Base-by-base conservation (phyloP, 2,797 vertebrate genomes). In the Gymnothorax javanicus region DNA sequence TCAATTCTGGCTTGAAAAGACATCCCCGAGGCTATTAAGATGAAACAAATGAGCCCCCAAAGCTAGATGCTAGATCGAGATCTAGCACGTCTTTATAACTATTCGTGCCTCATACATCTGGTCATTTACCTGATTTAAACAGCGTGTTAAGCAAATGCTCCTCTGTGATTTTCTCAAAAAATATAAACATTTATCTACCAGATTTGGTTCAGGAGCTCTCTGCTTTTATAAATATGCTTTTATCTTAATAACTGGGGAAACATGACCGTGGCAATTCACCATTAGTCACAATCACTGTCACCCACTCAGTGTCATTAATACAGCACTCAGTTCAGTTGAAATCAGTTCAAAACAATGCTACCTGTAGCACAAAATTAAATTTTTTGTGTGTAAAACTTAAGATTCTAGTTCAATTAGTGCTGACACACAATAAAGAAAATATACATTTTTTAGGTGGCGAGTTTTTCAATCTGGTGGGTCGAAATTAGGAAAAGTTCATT, bases 31-130 rank as follows among this genome's bases (percentile, higher is more conserved):
- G 7, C 27, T 17, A 50, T 64, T 83, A 58, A 67, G 79, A 83
- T 79, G 54, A 73, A 87, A 64, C 33, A 54, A 71, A 85, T n/a
- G n/a, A 52, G 15, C 62, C 62, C 62, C 15, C 62, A 52, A 17
- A 9, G 56, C 12, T 11, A 58, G 60, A 83, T 87, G 56, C 12
- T 11, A 58, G 60, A 83, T 87, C 75, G 73, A 83, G 56, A 54
- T 59, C 67, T 57, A 79, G 52, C 71, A 75, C 57, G 59, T 17
- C 58, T 50, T 23, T 27, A 25, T 60, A 64, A 50, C 20, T 23
- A 43, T 84, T 58, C 52, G 62, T 83, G 12, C 56, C 17, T 60
- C 43, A 82, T 43, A 3, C 20, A 71, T 75, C 27, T 50, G 52
- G 64, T 50, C 33, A 75, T 27, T 84, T 83, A 59, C 56, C 58